Base-by-base conservation (phyloP, 2,888 invertebrate species). In the Lochmaea capreae region DNA sequence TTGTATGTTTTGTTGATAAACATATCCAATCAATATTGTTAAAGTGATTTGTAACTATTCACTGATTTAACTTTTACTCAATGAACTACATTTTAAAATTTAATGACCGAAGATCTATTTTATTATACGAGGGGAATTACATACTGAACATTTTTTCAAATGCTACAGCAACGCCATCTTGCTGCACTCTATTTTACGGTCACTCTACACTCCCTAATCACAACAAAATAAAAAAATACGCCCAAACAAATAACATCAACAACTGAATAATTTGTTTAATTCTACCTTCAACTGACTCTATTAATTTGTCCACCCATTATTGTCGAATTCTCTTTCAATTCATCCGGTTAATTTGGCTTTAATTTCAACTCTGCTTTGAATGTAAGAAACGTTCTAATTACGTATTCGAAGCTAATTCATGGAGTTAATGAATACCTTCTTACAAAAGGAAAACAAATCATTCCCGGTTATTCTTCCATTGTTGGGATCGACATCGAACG, bases 391-490 rank as follows among this genome's bases (percentile, higher is more conserved):
- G 67, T 58, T 70, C 58, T 71, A 75, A 75, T 75, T 71, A 72
- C 70, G 67, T 52, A 59, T 71, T 71, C 33, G 16, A 57, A 59
- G 72, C 72, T 73, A 73, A 75, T 68, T 72, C 66, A 43, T 22
- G 16, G 61, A 52, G 68, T 61, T 71, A 72, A 72, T 72, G 70
- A 73, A 67, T 57, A 63, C 72, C 70, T 70, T 65, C 65, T 12
- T 18, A 75, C 72, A 73, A 73, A 63, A 61, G 67, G 58, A 75
- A 75, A 73, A 73, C 72, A 73, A 72, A 67, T 70, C 70, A 67
- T 69, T 70, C 42, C 62, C 63, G 63, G 74, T 71, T 74, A 62
- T 52, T 52, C 46, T 26, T 62, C 61, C 33, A 68, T 61, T 68
- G 68, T 67, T 6, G 39, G 11, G 67, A 12, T 42, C 26, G 18